Evolutionary conservation across 1,140 invertebrate species (phyloP).

Genomic region (Telenomus remus): DNA sequence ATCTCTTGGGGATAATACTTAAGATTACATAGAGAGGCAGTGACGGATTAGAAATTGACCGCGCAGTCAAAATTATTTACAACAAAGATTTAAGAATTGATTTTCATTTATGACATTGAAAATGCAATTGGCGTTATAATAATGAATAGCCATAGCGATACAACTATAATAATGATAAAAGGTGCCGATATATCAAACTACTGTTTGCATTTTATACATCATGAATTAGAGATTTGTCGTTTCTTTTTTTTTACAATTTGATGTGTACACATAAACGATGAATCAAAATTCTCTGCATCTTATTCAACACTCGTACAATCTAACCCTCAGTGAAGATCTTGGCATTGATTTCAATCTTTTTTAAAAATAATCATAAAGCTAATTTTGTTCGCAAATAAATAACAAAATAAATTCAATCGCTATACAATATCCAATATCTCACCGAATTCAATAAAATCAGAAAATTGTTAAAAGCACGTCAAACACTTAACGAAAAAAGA

Average conservation of each 20-base stretch:
- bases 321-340: neutral
- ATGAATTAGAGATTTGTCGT: slow-evolving; percentile 36
- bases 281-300: slow-evolving; percentile 30
- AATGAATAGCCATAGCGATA: slow-evolving; percentile 54
- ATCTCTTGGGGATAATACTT: slow-evolving; percentile 15
- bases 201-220: slow-evolving; percentile 41
- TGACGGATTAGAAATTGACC: slow-evolving; percentile 32
- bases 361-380: slow-evolving; percentile 8
- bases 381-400: slow-evolving; percentile 30
- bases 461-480: too few relatives aligned
- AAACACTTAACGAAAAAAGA: too few relatives aligned
- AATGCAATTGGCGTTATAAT: slow-evolving; percentile 45
- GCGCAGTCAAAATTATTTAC: slow-evolving; percentile 36
- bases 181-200: slow-evolving; percentile 28
- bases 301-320: slow-evolving; percentile 11
- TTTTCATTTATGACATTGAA: slow-evolving; percentile 39
- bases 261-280: slow-evolving; percentile 37
- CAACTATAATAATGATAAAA: slow-evolving; percentile 53
- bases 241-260: slow-evolving; percentile 53
- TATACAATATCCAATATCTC: too few relatives aligned
- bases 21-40: slow-evolving; percentile 34
- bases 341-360: slow-evolving; percentile 2
- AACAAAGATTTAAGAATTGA: slow-evolving; percentile 40
- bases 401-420: neutral
- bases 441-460: too few relatives aligned